phyloP scores from a whole-genome alignment of 2,888 invertebrate species.

The Boloria selene region DNA sequence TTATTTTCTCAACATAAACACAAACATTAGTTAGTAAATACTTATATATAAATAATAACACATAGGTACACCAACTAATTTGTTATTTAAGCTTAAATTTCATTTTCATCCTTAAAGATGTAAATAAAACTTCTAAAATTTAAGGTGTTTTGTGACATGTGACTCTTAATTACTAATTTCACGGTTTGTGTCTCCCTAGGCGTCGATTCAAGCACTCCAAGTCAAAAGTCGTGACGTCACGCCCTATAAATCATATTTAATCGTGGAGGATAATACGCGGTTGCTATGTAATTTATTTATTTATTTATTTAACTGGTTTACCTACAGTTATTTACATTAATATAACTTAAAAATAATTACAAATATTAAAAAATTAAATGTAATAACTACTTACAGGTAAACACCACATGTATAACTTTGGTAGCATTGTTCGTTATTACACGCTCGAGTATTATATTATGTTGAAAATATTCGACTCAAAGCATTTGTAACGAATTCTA shows the following conservation, averaged over 20 bases:
- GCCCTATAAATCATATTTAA: constrained; percentile 72
- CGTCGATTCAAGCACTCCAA: constrained; percentile 52
- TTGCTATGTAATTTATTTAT: constrained; percentile 50
- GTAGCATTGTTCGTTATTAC: constrained; percentile 41
- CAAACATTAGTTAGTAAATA: too few species aligned
- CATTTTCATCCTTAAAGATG: neutral
- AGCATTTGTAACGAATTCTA: constrained; percentile 30
- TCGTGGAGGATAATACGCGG: constrained; percentile 54
- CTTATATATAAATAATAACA: neutral
- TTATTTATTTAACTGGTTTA: too few species aligned
- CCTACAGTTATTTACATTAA: too few species aligned
- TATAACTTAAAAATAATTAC: too few species aligned
- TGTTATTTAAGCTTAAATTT: neutral
- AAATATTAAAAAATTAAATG: too few species aligned
- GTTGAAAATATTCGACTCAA: constrained; percentile 32
- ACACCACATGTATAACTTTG: too few species aligned
- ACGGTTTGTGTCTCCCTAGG: constrained; percentile 67
- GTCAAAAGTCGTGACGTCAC: constrained; percentile 59
- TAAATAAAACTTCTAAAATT: constrained; percentile 19
- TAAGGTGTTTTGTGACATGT: constrained; percentile 52
- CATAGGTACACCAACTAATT: neutral
- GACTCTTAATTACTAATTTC: constrained; percentile 78
- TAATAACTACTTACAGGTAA: too few species aligned
- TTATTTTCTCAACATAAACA: too few species aligned
- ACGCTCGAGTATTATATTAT: constrained; percentile 35